Conservation (phyloP, 2,888 invertebrate species). For the Polyploca ridens region DNA sequence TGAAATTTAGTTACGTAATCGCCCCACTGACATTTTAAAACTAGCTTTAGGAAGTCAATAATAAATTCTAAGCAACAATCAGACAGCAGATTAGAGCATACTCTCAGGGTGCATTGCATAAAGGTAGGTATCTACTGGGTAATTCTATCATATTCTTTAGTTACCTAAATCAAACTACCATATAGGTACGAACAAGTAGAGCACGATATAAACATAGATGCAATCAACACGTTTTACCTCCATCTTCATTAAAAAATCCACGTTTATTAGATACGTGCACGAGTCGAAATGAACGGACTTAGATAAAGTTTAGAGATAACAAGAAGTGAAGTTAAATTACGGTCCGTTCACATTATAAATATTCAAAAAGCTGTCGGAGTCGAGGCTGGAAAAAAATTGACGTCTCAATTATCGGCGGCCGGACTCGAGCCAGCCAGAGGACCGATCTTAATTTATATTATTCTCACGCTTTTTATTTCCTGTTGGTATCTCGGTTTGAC, state of each 20-base stretch:
- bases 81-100: too few relatives aligned
- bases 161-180: too few relatives aligned
- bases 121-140: too few relatives aligned
- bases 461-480: slow-evolving; percentile 82
- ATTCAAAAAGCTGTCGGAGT: slow-evolving; percentile 67
- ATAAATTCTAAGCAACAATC: too few relatives aligned
- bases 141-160: too few relatives aligned
- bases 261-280: slow-evolving; percentile 31
- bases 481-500: slow-evolving; percentile 59
- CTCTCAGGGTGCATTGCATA: too few relatives aligned
- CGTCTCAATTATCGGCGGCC: slow-evolving; percentile 80
- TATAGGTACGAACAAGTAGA: neutral
- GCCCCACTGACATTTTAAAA: too few relatives aligned
- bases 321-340: slow-evolving; percentile 77
- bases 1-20: too few relatives aligned
- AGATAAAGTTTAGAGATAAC: slow-evolving; percentile 76
- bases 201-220: neutral
- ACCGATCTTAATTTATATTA: slow-evolving; percentile 74
- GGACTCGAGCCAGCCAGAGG: slow-evolving; percentile 36
- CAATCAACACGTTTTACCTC: neutral
- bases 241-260: slow-evolving; percentile 28
- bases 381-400: slow-evolving; percentile 75
- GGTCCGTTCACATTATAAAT: slow-evolving; percentile 77
- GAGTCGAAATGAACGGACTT: slow-evolving; percentile 47
- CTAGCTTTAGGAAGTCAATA: too few relatives aligned